A percentile compares a stretch with the other conserved stretches of the same genome.
phyloP scores from a whole-genome alignment of 2,888 invertebrate species.

The Zeuzera pyrina region DNA sequence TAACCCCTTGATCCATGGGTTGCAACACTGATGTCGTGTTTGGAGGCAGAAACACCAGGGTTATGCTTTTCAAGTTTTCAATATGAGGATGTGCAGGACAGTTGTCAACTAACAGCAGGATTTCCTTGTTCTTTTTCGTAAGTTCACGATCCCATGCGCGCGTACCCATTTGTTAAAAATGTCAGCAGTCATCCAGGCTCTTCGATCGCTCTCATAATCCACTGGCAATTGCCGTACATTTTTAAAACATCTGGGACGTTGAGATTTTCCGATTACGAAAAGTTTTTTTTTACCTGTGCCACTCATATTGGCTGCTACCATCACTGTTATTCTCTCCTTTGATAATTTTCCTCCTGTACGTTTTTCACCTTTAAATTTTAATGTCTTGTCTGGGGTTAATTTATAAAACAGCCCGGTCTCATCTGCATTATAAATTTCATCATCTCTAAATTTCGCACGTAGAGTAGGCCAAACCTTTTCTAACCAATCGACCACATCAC shows the following conservation, averaged over 20 bases:
- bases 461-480: no score
- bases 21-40: slow-evolving; percentile 2
- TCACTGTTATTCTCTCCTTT: slow-evolving; percentile 26
- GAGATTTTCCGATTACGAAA: slow-evolving; percentile 13
- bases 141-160: neutral
- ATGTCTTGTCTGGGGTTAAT: slow-evolving; percentile 21
- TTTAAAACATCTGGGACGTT: slow-evolving; percentile 19
- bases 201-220: slow-evolving; percentile 14
- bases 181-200: slow-evolving; percentile 17
- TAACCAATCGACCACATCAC: slow-evolving; percentile 11
- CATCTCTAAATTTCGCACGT: neutral
- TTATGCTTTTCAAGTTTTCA: neutral
- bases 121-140: neutral
- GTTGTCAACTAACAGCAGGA: neutral
- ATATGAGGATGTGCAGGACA: neutral
- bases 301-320: slow-evolving; percentile 27
- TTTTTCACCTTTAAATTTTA: slow-evolving; percentile 26
- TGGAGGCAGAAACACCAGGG: neutral
- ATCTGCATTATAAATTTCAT: slow-evolving; percentile 22
- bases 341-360: slow-evolving; percentile 24
- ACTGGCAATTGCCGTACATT: slow-evolving; percentile 15
- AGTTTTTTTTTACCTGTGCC: slow-evolving; percentile 22
- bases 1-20: neutral
- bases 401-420: slow-evolving; percentile 26
- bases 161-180: slow-evolving; percentile 17